A percentile compares a stretch with the other conserved stretches of the same genome.
Conservation (phyloP, 2,797 vertebrate species). For the Bovichtus variegatus region DNA sequence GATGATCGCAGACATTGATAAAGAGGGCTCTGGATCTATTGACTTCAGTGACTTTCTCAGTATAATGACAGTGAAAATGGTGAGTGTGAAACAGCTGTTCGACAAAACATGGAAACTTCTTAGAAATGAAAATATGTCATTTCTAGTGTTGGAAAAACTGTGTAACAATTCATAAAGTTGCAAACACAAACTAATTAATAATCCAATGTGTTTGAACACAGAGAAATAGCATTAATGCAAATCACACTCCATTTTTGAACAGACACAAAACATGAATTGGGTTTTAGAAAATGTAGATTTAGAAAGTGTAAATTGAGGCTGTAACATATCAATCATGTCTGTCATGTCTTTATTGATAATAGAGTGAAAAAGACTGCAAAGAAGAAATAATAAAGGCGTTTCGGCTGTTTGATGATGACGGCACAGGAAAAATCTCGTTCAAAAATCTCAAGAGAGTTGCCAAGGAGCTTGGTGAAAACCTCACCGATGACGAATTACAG, state of each 20-base stretch:
- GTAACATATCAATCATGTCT: not conserved
- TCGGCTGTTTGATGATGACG: constrained; percentile 93
- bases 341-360: not conserved
- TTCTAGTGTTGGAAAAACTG: not conserved
- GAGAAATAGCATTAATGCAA: not conserved
- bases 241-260: not conserved
- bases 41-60: constrained; percentile 91
- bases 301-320: not conserved
- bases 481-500: constrained; percentile 95
- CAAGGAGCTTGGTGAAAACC: constrained; percentile 94
- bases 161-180: not conserved
- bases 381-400: constrained; percentile 97
- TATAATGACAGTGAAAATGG: constrained; percentile 96
- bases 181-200: not conserved
- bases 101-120: not conserved
- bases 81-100: constrained; percentile 62
- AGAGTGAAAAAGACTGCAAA: constrained; percentile 94
- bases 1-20: constrained; percentile 92
- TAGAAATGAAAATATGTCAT: not conserved
- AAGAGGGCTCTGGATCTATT: constrained; percentile 89
- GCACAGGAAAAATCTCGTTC: constrained; percentile 94
- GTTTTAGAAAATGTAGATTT: not conserved
- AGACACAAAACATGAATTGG: not conserved
- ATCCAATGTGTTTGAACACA: not conserved
- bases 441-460: constrained; percentile 94